A percentile compares a stretch with the other conserved stretches of the same genome.
These are phyloP conservation scores for Phasia obesa DNA, from an alignment of 2,888 invertebrate species.

Conservation along the genomic window DNA sequence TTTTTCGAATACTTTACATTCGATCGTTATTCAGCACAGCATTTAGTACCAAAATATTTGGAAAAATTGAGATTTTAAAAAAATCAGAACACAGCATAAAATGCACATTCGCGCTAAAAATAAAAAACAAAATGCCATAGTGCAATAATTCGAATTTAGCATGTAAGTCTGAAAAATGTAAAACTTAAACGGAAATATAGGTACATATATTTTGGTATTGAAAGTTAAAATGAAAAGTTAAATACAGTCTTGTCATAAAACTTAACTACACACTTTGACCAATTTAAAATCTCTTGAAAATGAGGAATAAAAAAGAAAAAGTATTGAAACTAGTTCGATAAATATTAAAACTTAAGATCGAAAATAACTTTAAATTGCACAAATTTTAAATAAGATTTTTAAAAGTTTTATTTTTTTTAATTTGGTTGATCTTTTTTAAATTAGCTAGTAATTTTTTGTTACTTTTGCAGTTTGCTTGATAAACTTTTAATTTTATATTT, in stretches of 20 bases:
- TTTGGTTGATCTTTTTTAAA: slow-evolving; percentile 22
- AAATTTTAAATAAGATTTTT: neutral
- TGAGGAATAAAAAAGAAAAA: slow-evolving; percentile 3
- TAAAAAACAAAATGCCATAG: slow-evolving; percentile 50
- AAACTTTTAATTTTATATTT: slow-evolving; percentile 32
- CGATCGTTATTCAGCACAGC: slow-evolving; percentile 81
- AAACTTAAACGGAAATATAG: slow-evolving; percentile 43
- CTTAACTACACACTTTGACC: slow-evolving; percentile 34
- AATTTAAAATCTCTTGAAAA: slow-evolving; percentile 40
- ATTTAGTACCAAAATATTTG: slow-evolving; percentile 81
- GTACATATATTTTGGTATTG: slow-evolving; percentile 59
- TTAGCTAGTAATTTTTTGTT: slow-evolving; percentile 11
- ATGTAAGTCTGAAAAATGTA: slow-evolving; percentile 70
- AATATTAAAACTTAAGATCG: neutral
- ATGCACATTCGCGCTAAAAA: slow-evolving; percentile 22
- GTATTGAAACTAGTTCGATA: neutral
- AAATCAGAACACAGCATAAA: slow-evolving; percentile 1
- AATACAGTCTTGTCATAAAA: slow-evolving; percentile 30
- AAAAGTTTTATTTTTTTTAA: slow-evolving; percentile 7
- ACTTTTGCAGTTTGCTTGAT: slow-evolving; percentile 29
- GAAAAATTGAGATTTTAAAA: slow-evolving; percentile 78
- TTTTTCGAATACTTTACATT: slow-evolving; percentile 81
- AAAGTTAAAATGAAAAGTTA: slow-evolving; percentile 24
- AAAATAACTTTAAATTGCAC: neutral
- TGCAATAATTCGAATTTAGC: slow-evolving; percentile 74